phyloP scores from a whole-genome alignment of 1,140 invertebrate species.

The Panagrolaimus sp. region DNA sequence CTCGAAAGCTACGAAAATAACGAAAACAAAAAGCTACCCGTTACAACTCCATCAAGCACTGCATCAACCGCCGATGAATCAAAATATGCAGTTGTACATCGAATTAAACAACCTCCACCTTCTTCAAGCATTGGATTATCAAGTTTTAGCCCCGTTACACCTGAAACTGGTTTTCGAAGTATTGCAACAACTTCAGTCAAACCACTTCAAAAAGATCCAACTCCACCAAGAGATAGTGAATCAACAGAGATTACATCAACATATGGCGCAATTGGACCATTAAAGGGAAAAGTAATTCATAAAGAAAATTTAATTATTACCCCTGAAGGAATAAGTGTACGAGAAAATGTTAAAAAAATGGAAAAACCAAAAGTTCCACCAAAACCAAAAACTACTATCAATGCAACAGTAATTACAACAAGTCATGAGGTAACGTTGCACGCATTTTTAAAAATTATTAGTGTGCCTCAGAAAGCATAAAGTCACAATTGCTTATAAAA shows the following conservation, averaged over 20 bases:
- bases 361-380: constrained; percentile 35
- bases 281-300: constrained; percentile 30
- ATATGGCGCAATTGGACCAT: constrained; percentile 21
- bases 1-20: background rate
- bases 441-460: too few relatives aligned
- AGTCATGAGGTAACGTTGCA: constrained; percentile 9
- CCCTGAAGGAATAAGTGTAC: constrained; percentile 16
- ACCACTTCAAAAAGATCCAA: background rate
- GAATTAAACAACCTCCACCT: background rate
- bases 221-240: background rate
- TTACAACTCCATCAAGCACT: background rate
- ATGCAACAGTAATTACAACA: background rate
- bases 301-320: constrained; percentile 33
- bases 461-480: too few relatives aligned
- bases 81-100: background rate
- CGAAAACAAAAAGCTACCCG: background rate
- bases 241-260: constrained; percentile 2
- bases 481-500: too few relatives aligned
- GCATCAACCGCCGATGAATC: background rate
- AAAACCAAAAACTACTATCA: constrained; percentile 31
- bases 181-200: background rate
- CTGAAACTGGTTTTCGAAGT: background rate
- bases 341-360: constrained; percentile 13
- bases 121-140: background rate
- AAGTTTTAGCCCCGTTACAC: background rate